Evolutionary conservation across 2,113 vertebrate genomes (phyloP).

Genomic region (Danionella cerebrum): DNA sequence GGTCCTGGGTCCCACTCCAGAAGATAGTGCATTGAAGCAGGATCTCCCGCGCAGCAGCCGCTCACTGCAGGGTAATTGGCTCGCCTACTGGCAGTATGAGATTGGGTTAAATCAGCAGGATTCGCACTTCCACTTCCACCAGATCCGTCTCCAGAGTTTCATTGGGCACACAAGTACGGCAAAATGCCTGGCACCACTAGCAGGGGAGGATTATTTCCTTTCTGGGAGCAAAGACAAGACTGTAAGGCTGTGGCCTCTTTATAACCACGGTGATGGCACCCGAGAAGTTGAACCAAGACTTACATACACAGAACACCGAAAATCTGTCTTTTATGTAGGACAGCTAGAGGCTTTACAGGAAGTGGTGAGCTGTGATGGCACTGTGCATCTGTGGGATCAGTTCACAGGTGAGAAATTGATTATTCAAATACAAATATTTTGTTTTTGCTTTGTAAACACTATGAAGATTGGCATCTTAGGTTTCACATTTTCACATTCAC

Average conservation of each 20-base stretch:
- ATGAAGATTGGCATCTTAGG: no score
- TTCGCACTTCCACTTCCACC: constrained; percentile 91
- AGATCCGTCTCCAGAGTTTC: constrained; percentile 94
- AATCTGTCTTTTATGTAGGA: constrained; percentile 85
- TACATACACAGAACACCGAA: constrained; percentile 80
- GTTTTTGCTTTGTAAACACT: no score
- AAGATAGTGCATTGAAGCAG: constrained; percentile 80
- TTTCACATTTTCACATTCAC: no score
- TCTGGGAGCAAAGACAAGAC: constrained; percentile 96
- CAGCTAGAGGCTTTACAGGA: constrained; percentile 83
- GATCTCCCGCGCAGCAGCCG: constrained; percentile 82
- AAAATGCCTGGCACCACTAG: constrained; percentile 81
- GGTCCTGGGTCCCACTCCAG: constrained; percentile 50
- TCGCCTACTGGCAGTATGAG: constrained; percentile 98
- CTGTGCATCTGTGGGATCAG: constrained; percentile 91
- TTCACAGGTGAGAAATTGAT: constrained; percentile 73
- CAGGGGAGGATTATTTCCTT: constrained; percentile 90
- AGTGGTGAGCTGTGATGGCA: constrained; percentile 95
- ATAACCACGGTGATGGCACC: constrained; percentile 88
- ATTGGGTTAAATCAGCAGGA: constrained; percentile 92
- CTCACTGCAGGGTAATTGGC: constrained; percentile 90
- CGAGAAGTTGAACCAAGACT: constrained; percentile 74
- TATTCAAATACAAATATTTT: no score
- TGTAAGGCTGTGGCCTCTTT: constrained; percentile 88
- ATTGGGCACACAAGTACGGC: constrained; percentile 81